Base-by-base conservation (phyloP, 2,888 invertebrate species). In the Agrenia bidenticulata region DNA sequence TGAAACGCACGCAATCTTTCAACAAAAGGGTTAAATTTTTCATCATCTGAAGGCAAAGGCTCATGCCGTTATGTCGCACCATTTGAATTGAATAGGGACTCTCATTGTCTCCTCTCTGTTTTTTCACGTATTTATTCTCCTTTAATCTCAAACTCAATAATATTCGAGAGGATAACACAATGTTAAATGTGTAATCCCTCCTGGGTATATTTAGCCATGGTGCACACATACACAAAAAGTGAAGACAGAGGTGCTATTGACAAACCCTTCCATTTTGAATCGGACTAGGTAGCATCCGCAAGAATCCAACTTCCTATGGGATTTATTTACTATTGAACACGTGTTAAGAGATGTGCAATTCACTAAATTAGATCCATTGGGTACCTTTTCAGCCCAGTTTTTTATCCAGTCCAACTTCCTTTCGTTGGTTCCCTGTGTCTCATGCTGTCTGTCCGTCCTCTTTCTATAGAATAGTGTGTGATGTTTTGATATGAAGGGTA, bases 1-100 rank as follows among this genome's bases (percentile, higher is more conserved):
- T 68, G 27, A 63, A 72, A 68, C 72, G 71, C 74, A 74, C 74
- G 72, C 74, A 72, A 72, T 72, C 64, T 51, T 49, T 50, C 45
- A 23, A 69, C 63, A 69, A 71, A 72, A 71, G 72, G 71, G 69
- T 72, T 70, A 66, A 60, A 65, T 60, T 64, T 64, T 64, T 64
- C 64, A 64, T 64, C 61, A 61, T 41, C 45, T n/a, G 26, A 21
- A 60, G 60, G 32, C 23, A 42, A 58, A 53, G 53, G 59, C 24
- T 51, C 50, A 61, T 65, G 61, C 61, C 53, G 65, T 56, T 61
- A 64, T 64, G 59, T 66, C 66, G 66, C 68, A 66, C 71, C 64
- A 59, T 68, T 67, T 67, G 41, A 42, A 68, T 58, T 63, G 45
- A 61, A 71, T 66, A 61, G 51, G 55, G 59, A 42, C 56, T 17